Evolutionary conservation across 2,888 invertebrate genomes (phyloP), one percentile per base, ranked within the genome.

Genomic region (Euphydryas editha): DNA sequence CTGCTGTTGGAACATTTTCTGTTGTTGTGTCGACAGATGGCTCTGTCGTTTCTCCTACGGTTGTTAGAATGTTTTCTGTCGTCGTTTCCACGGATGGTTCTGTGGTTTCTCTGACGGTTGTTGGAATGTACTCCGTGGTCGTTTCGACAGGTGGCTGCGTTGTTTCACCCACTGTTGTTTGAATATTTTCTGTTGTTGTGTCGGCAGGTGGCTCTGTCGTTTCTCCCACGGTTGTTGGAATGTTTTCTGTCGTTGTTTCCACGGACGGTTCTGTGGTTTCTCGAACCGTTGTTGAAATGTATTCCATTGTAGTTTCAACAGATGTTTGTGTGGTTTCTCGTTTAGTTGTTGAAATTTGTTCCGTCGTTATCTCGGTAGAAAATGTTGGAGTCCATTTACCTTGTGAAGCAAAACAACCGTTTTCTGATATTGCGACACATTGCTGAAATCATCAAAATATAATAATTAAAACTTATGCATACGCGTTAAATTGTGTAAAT

Each of bases 211-310:
- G 18, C 13, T 3, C 20, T 1, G 47, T 47, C 2, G 47, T 47
- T 47, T 47, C 17, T 17, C 46, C 10, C 1, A 1, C 1, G 10
- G 46, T 46, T 17, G 21, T 20, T 18, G 10, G 1, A 47, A n/a
- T 5, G 7, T 7, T 7, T 5, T 46, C 37, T 17, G 65, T 51
- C 51, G 64, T 60, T 4, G 62, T 57, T 15, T 49, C 54, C 2
- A 39, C 18, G 6, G 47, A 18, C 2, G 49, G 18, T 11, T 20
- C 13, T 2, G 61, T 61, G 10, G 47, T 59, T 8, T 59, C 44
- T 13, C 15, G 17, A 1, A 21, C 37, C 10, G 65, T 65, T 4
- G 55, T 55, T 1, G 46, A 13, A 57, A 59, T 44, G n/a, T n/a
- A n/a, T n/a, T 36, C 46, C 11, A 20, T 49, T 0, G 47, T 49